Conservation (phyloP, 2,113 vertebrate species). For the Proteles cristata region DNA sequence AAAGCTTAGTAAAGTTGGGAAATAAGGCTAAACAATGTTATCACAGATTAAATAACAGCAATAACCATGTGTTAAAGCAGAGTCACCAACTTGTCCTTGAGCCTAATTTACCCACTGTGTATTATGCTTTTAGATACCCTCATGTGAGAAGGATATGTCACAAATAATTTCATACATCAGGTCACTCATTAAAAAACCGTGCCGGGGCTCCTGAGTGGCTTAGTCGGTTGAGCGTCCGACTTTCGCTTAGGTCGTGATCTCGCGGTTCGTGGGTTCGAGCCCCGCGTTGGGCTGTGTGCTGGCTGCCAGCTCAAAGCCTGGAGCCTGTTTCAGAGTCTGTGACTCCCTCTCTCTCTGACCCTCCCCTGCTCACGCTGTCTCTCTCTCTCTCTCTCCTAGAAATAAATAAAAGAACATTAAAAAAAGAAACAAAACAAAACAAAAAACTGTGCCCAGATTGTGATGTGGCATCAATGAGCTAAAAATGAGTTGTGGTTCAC, state of each 20-base stretch:
- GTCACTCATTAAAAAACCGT: neutral
- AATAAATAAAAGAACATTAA: too few species aligned
- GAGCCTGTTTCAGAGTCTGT: too few species aligned
- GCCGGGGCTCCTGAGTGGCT: too few species aligned
- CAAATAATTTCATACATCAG: neutral
- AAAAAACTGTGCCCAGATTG: neutral
- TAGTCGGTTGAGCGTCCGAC: too few species aligned
- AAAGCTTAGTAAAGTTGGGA: neutral
- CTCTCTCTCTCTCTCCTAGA: too few species aligned
- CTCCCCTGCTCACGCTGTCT: too few species aligned
- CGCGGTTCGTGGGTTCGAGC: too few species aligned
- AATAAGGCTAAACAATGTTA: neutral
- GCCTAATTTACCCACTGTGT: neutral
- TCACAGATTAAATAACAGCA: neutral
- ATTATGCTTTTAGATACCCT: neutral
- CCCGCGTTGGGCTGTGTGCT: too few species aligned
- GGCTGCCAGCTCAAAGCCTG: too few species aligned
- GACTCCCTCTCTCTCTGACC: too few species aligned
- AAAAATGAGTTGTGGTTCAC: neutral
- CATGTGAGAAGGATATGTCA: neutral
- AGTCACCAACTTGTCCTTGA: neutral
- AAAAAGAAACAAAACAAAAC: neutral
- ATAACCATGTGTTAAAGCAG: neutral
- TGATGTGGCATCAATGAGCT: neutral
- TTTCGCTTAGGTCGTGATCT: too few species aligned